A percentile compares a stretch with the other conserved stretches of the same genome.
phyloP scores from a whole-genome alignment of 2,113 vertebrate genomes.

The Myotis yumanensis region DNA sequence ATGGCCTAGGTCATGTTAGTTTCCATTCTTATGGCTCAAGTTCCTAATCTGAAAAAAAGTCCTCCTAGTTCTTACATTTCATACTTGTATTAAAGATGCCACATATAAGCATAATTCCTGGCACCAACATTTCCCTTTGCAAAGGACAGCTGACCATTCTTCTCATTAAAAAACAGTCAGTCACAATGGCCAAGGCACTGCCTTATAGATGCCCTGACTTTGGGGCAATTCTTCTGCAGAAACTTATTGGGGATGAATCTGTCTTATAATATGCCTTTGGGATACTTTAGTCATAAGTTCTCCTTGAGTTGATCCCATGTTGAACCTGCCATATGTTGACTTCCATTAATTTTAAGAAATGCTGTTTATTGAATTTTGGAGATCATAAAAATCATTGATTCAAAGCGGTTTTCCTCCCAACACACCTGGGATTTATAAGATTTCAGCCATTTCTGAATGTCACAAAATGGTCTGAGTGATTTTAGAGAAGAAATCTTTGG shows the following conservation, averaged over 20 bases:
- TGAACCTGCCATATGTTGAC: neutral
- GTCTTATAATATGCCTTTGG: neutral
- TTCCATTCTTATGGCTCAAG: neutral
- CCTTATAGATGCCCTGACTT: neutral
- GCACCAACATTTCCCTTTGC: neutral
- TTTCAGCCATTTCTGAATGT: neutral
- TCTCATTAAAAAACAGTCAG: neutral
- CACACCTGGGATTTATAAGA: neutral
- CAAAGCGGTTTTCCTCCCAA: neutral
- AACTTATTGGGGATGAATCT: neutral
- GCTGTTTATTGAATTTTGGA: neutral
- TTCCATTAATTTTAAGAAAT: neutral
- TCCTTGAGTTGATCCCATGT: neutral
- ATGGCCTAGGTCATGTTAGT: neutral
- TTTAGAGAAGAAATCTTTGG: neutral
- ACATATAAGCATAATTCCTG: neutral
- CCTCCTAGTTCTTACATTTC: neutral
- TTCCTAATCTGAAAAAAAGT: slow-evolving; percentile 4
- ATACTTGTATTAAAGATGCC: neutral
- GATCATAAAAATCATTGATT: neutral
- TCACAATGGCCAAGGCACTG: neutral
- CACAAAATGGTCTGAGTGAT: neutral
- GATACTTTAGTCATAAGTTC: neutral
- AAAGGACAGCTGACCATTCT: neutral
- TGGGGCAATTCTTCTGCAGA: neutral